Conservation (phyloP, 2,113 vertebrate genomes). For the Cichladusa arquata region DNA sequence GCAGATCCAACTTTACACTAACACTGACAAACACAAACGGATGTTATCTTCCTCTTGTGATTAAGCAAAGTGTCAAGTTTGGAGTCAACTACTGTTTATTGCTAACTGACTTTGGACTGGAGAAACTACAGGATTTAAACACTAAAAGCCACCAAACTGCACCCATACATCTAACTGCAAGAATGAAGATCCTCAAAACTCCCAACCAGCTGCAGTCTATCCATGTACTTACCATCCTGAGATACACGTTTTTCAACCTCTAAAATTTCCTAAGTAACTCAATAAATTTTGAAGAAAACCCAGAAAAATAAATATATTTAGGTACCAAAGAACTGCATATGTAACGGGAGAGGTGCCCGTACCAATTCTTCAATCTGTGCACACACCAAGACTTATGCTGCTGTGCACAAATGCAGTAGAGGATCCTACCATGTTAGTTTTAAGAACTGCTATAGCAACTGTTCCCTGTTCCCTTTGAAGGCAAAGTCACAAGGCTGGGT, state of each 20-base stretch:
- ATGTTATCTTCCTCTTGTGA: neutral
- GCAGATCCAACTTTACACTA: neutral
- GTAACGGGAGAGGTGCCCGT: neutral
- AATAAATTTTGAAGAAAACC: neutral
- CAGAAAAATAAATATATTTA: neutral
- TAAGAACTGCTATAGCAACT: neutral
- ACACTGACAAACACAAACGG: neutral
- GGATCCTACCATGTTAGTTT: neutral
- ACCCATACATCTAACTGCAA: neutral
- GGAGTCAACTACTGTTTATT: neutral
- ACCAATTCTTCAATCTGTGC: neutral
- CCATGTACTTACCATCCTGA: neutral
- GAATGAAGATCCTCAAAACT: neutral
- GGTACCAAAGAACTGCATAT: neutral
- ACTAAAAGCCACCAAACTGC: neutral
- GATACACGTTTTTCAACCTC: neutral
- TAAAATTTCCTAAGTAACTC: neutral
- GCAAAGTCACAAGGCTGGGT: neutral
- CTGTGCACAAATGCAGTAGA: neutral
- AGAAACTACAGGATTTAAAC: neutral
- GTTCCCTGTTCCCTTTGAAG: neutral
- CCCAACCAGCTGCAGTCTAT: neutral
- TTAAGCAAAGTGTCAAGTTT: neutral
- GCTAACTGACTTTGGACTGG: neutral
- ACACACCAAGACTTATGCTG: neutral